Evolutionary conservation across 2,888 invertebrate species (phyloP).

Genomic region (Dolichomitus sp.): DNA sequence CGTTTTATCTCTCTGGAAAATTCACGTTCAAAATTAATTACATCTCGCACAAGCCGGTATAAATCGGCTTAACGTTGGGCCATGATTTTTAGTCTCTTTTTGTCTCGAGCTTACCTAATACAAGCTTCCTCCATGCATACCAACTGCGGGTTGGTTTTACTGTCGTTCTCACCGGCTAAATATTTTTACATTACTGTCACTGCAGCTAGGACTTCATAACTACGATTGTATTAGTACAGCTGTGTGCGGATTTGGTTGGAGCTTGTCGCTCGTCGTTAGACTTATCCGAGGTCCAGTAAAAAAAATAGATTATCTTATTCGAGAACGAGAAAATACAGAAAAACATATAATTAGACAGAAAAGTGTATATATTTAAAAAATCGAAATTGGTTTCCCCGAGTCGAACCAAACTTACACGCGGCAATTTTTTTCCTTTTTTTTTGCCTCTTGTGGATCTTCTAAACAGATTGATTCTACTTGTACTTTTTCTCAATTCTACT

Average conservation of each 20-base stretch:
- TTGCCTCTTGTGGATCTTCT: background rate
- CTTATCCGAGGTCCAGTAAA: background rate
- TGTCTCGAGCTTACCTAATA: constrained; percentile 26
- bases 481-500: no score
- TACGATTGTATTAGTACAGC: background rate
- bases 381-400: constrained; percentile 65
- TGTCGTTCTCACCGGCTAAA: background rate
- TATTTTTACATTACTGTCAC: constrained; percentile 2
- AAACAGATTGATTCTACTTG: no score
- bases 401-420: constrained; percentile 75
- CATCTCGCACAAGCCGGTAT: constrained; percentile 69
- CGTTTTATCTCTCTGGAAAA: constrained; percentile 66
- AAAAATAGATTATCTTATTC: no score
- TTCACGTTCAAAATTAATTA: constrained; percentile 80
- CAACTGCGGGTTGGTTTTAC: constrained; percentile 11
- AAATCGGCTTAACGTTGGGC: constrained; percentile 78
- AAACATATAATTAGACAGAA: background rate
- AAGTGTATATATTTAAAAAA: background rate
- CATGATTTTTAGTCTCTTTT: constrained; percentile 37
- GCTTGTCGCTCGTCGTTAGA: constrained; percentile 3
- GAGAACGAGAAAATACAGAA: no score
- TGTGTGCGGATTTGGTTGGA: background rate
- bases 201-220: background rate
- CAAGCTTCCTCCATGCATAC: constrained; percentile 21
- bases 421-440: constrained; percentile 31